phyloP scores from a whole-genome alignment of 2,888 invertebrate genomes.

The Brachyopa scutellaris region DNA sequence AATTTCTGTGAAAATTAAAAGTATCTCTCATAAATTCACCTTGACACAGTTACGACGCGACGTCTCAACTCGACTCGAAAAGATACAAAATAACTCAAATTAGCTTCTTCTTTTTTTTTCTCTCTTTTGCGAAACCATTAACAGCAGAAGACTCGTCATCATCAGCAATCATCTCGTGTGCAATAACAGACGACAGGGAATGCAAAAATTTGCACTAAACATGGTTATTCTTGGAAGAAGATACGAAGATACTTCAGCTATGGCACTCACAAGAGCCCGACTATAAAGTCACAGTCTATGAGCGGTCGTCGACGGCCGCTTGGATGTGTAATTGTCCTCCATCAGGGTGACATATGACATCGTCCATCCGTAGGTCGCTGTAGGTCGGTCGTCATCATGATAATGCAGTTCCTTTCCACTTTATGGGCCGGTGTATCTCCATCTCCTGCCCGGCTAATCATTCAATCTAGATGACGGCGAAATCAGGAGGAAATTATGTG shows the following conservation, averaged over 20 bases:
- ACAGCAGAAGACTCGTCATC: slow-evolving; percentile 26
- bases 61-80: not conserved
- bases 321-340: slow-evolving; percentile 15
- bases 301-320: not conserved
- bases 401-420: slow-evolving; percentile 25
- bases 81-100: slow-evolving; percentile 35
- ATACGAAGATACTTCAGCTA: not conserved
- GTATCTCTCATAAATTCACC: slow-evolving; percentile 56
- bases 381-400: slow-evolving; percentile 31
- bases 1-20: slow-evolving; percentile 49
- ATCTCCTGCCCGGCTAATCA: slow-evolving; percentile 35
- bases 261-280: not conserved
- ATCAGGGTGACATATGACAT: slow-evolving; percentile 64
- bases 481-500: slow-evolving; percentile 43
- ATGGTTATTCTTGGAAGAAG: slow-evolving; percentile 49
- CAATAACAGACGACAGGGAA: not conserved
- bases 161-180: slow-evolving; percentile 1
- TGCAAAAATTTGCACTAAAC: slow-evolving; percentile 63
- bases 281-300: too few species aligned
- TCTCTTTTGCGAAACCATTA: slow-evolving; percentile 59
- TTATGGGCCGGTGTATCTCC: slow-evolving; percentile 5
- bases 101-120: too few species aligned
- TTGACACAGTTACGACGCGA: slow-evolving; percentile 55
- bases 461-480: slow-evolving; percentile 61
- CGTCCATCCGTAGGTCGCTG: slow-evolving; percentile 47